These are phyloP conservation scores for Danionella dracula DNA, from an alignment of 2,797 vertebrate species.

Conservation along the genomic window DNA sequence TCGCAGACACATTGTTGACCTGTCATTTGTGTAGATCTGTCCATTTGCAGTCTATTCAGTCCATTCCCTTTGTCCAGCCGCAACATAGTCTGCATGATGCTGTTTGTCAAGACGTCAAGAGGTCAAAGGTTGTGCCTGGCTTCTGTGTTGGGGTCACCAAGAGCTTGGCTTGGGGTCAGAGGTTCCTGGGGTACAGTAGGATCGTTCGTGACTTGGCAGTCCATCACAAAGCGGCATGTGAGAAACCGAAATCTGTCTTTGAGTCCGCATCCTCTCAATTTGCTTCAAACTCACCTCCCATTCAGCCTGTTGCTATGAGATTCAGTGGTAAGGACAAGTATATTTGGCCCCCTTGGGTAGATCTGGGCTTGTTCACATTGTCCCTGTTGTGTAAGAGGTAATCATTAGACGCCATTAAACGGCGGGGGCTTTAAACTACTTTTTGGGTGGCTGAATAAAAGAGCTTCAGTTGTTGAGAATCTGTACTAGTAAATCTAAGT, in stretches of 20 bases:
- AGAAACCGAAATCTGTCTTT: conserved; percentile 35
- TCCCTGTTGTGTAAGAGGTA: conserved; percentile 49
- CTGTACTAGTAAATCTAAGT: conserved; percentile 17
- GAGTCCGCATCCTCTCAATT: conserved; percentile 34
- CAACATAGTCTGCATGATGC: conserved; percentile 19
- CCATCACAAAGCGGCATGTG: conserved; percentile 36
- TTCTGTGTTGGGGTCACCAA: conserved; percentile 36
- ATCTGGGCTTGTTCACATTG: conserved; percentile 41
- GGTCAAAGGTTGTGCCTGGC: conserved; percentile 40
- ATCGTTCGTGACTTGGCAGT: conserved; percentile 37
- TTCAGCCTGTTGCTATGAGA: conserved; percentile 52
- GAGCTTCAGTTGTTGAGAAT: conserved; percentile 16
- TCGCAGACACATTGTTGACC: conserved; percentile 16
- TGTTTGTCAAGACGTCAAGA: conserved; percentile 27
- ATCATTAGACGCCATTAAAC: conserved; percentile 53
- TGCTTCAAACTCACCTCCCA: conserved; percentile 36
- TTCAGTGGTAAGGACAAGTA: conserved; percentile 26
- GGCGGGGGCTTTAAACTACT: conserved; percentile 47
- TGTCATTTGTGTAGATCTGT: conserved; percentile 31
- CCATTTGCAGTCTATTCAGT: conserved; percentile 28
- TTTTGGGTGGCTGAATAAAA: conserved; percentile 46
- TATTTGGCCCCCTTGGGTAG: conserved; percentile 38
- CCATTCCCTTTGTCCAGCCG: background rate
- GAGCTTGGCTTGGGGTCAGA: conserved; percentile 37
- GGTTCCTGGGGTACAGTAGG: conserved; percentile 48